These are phyloP conservation scores for Thalassophryne amazonica DNA, from an alignment of 2,797 vertebrate genomes.

Conservation along the genomic window DNA sequence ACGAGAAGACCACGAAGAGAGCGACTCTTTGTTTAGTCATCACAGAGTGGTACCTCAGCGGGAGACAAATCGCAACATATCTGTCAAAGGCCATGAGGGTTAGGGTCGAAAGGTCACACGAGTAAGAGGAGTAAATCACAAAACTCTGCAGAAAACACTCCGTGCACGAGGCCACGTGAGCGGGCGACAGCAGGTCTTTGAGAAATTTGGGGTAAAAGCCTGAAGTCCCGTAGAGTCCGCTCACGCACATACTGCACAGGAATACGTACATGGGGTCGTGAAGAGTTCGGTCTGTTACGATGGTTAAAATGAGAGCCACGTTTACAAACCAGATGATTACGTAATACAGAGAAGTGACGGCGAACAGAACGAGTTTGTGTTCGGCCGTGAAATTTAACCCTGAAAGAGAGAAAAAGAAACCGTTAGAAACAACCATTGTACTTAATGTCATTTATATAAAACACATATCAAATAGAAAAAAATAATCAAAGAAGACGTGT, in stretches of 20 bases:
- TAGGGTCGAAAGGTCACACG: slow-evolving; percentile 38
- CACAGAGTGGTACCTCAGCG: slow-evolving; percentile 36
- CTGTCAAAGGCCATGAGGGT: slow-evolving; percentile 59
- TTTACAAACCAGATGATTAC: slow-evolving; percentile 33
- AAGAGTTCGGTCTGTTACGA: slow-evolving; percentile 34
- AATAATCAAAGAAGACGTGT: no score
- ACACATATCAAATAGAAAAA: no score
- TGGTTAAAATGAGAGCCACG: slow-evolving; percentile 16
- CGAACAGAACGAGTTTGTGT: slow-evolving; percentile 23
- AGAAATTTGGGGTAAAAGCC: slow-evolving; percentile 60
- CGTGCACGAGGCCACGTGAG: slow-evolving; percentile 32
- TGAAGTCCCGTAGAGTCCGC: slow-evolving; percentile 36
- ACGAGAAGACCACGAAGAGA: slow-evolving; percentile 37
- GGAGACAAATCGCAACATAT: slow-evolving; percentile 56
- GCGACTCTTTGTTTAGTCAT: slow-evolving; percentile 36
- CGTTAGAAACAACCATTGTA: slow-evolving; percentile 41
- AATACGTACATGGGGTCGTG: slow-evolving; percentile 65
- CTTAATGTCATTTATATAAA: no score
- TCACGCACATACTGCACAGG: slow-evolving; percentile 40
- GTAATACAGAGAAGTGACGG: slow-evolving; percentile 34
- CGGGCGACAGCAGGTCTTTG: slow-evolving; percentile 12
- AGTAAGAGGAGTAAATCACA: slow-evolving; percentile 41
- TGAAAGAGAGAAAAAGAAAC: slow-evolving; percentile 34
- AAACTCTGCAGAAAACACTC: slow-evolving; percentile 44
- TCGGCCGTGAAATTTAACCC: slow-evolving; percentile 49